Percentiles rank a stretch among this genome's conserved stretches.
Evolutionary conservation across 1,140 invertebrate genomes (phyloP).

Genomic region (Belonocnema kinseyi): DNA sequence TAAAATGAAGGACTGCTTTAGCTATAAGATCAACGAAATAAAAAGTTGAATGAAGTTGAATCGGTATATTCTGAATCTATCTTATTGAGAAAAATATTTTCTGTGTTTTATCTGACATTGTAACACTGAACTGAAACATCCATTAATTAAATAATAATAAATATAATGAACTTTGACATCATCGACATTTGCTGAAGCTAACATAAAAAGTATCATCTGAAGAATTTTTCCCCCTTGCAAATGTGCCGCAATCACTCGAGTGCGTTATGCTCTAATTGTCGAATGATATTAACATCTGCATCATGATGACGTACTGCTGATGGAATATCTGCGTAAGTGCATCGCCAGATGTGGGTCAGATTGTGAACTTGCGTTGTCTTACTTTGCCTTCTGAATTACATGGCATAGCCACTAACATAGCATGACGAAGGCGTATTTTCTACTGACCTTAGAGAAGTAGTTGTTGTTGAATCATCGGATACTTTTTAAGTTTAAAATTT

Average conservation of each 20-base stretch:
- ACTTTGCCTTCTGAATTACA: neutral
- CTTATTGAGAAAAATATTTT: too few species aligned
- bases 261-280: conserved; percentile 63
- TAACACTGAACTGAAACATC: too few species aligned
- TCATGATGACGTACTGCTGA: conserved; percentile 41
- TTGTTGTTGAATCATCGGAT: neutral
- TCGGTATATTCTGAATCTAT: too few species aligned
- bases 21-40: too few species aligned
- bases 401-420: neutral
- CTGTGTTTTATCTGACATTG: too few species aligned
- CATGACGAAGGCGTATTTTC: conserved; percentile 39
- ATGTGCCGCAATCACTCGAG: conserved; percentile 40
- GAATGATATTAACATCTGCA: conserved; percentile 65
- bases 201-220: too few species aligned
- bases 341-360: conserved; percentile 68
- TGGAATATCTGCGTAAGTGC: conserved; percentile 37
- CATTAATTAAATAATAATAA: too few species aligned
- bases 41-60: too few species aligned
- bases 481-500: neutral
- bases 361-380: conserved; percentile 53
- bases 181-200: too few species aligned
- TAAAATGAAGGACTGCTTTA: too few species aligned
- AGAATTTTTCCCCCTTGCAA: conserved; percentile 7
- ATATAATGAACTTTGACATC: too few species aligned
- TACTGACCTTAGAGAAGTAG: neutral